Conservation (phyloP, 2,888 invertebrate species). For the Choreutis nemorana region DNA sequence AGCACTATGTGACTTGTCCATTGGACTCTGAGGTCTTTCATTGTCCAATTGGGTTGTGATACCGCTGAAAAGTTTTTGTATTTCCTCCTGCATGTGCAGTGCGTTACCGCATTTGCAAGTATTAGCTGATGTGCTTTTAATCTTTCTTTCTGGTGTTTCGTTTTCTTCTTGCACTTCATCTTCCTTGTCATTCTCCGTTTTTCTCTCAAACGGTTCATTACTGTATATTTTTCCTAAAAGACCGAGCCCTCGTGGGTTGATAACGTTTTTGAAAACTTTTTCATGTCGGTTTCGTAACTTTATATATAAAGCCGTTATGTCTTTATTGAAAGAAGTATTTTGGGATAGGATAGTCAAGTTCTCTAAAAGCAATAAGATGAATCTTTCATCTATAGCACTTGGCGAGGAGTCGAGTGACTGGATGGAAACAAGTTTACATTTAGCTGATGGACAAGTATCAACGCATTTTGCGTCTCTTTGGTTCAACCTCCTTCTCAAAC, state of each 20-base stretch:
- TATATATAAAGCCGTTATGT: conserved; percentile 30
- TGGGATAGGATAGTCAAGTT: conserved; percentile 36
- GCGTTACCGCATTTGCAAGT: neutral
- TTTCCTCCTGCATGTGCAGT: neutral
- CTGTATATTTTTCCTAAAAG: conserved; percentile 39
- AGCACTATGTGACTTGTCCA: neutral
- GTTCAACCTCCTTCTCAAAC: conserved; percentile 8
- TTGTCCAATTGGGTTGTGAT: neutral
- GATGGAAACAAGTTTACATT: neutral
- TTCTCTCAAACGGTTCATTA: conserved; percentile 14
- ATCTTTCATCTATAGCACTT: conserved; percentile 37
- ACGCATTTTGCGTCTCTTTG: neutral
- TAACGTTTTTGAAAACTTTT: conserved; percentile 19
- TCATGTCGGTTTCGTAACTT: conserved; percentile 35
- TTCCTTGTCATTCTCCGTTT: conserved; percentile 5
- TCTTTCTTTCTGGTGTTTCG: conserved; percentile 15
- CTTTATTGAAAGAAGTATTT: conserved; percentile 30
- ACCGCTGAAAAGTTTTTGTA: neutral
- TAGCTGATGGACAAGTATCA: neutral
- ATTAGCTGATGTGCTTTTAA: neutral
- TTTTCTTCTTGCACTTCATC: conserved; percentile 15
- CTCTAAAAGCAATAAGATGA: conserved; percentile 38
- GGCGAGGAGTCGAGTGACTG: conserved; percentile 22
- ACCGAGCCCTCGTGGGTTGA: conserved; percentile 26
- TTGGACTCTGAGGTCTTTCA: no score